Conservation (phyloP, 2,888 invertebrate genomes). For the Latheticus oryzae region DNA sequence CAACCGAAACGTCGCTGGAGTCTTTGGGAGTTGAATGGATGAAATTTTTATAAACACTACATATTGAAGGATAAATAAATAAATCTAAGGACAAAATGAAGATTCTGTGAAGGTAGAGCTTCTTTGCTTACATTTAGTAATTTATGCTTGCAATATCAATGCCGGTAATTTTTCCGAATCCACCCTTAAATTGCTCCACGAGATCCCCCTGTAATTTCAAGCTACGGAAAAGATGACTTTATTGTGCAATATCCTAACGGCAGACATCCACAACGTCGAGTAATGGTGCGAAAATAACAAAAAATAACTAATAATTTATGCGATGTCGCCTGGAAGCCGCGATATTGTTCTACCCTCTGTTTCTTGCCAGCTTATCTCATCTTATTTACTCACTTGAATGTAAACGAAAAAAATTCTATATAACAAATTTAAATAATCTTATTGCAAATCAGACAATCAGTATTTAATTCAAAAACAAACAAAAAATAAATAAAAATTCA, state of each 20-base stretch:
- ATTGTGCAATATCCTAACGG: slow-evolving; percentile 55
- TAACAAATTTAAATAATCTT: no score
- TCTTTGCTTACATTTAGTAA: slow-evolving; percentile 28
- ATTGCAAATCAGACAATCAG: no score
- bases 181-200: slow-evolving; percentile 54
- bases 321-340: slow-evolving; percentile 51
- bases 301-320: slow-evolving; percentile 51
- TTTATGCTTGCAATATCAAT: slow-evolving; percentile 43
- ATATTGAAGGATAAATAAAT: slow-evolving; percentile 33
- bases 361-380: slow-evolving; percentile 28
- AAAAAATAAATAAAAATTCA: no score
- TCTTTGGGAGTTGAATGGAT: no score
- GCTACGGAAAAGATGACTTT: slow-evolving; percentile 54
- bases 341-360: slow-evolving; percentile 49
- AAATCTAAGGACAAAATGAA: slow-evolving; percentile 27
- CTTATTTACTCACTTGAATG: background rate
- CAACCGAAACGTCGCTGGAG: slow-evolving; percentile 29
- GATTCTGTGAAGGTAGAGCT: slow-evolving; percentile 9
- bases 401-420: slow-evolving; percentile 1
- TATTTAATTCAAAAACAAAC: no score
- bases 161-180: slow-evolving; percentile 54
- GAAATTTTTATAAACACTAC: slow-evolving; percentile 34
- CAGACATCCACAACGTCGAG: slow-evolving; percentile 47
- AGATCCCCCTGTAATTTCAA: slow-evolving; percentile 55
- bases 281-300: slow-evolving; percentile 50